Base-by-base conservation (phyloP, 1,140 invertebrate species). In the Papilio machaon region DNA sequence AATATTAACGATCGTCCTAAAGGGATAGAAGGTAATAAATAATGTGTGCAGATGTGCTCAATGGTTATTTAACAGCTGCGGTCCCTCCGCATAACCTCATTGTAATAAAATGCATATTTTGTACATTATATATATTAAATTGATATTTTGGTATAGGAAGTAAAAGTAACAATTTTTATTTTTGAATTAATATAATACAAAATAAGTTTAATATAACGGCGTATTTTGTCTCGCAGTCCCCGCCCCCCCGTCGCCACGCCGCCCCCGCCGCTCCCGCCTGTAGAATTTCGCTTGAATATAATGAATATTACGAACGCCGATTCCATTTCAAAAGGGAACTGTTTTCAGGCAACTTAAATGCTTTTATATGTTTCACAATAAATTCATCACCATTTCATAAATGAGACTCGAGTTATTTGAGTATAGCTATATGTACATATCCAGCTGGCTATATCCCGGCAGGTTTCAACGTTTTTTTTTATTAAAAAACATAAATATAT, bases 311-410 rank as follows among this genome's bases (percentile, higher is more conserved):
- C 30, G 15, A 70, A 35, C 11, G 60, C 11, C 64, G 64, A 70
- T 70, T 70, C 5, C 30, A 70, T 35, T 70, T 70, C 64, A 70
- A 38, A 70, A 70, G 64, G 60, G 30, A 70, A 11, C 30, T 38
- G 30, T 70, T 70, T 35, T 38, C 5, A 30, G 7, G 23, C 23
- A 35, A 70, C 64, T 70, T 70, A 35, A 70, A 70, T 70, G 64
- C 30, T 70, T 70, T 70, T 70, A 35, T 64, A 64, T 70, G 30
- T 70, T 70, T 70, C 64, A 70, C 13, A 70, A 70, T 70, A 35
- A 70, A 38, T 70, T 35, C 23, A 35, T 35, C 23, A 3, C 11
- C 30, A 70, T 70, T 70, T 35, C n/a, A 58, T 17, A 58, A 58
- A 58, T 38, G 64, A 70, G 30, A 70, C 30, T 10, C 35, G 4